Percentiles rank a stretch among this genome's conserved stretches.
Conservation (phyloP, 1,140 invertebrate species). For the Dryas iulia region DNA sequence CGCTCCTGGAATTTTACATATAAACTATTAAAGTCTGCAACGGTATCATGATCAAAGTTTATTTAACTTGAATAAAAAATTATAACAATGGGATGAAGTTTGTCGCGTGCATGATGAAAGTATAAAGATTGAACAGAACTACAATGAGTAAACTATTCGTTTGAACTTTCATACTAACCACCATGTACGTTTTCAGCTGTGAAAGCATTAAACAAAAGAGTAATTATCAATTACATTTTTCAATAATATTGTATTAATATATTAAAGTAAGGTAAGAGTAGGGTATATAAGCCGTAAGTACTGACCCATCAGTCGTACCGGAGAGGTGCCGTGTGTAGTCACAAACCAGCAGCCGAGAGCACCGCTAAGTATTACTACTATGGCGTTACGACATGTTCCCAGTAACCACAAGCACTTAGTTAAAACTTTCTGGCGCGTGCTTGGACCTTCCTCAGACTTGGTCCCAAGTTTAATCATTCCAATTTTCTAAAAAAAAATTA, state of each 20-base stretch:
- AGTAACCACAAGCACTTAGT: constrained; percentile 84
- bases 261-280: neutral
- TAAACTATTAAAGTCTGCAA: neutral
- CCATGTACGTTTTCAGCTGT: constrained; percentile 52
- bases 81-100: neutral
- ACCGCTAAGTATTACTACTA: constrained; percentile 86
- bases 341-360: constrained; percentile 81
- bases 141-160: neutral
- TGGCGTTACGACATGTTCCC: constrained; percentile 87
- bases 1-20: constrained; percentile 62
- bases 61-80: neutral
- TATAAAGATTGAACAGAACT: neutral
- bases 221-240: neutral
- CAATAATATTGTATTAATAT: neutral
- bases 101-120: neutral
- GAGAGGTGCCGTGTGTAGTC: constrained; percentile 62
- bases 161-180: constrained; percentile 51
- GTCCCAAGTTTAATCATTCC: constrained; percentile 82
- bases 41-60: neutral
- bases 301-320: constrained; percentile 85
- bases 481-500: constrained; percentile 76
- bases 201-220: constrained; percentile 48
- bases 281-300: constrained; percentile 7
- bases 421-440: constrained; percentile 71
- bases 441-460: constrained; percentile 71